Evolutionary conservation across 1,140 invertebrate species (phyloP), one percentile per base, ranked within the genome.

Genomic region (Drosophila setifemur): DNA sequence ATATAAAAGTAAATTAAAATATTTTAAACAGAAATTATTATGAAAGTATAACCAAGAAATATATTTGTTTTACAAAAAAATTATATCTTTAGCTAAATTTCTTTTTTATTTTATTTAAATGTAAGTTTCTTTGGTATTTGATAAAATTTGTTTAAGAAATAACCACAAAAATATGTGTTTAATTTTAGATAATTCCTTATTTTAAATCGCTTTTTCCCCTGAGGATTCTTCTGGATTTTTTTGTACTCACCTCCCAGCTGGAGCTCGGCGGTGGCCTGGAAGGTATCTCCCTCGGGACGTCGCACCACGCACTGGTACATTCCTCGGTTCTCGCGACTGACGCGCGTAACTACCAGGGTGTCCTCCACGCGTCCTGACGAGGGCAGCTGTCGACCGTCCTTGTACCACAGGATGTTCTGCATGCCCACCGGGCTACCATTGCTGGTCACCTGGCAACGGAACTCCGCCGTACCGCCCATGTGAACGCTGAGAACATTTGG

Each of bases 301-400:
- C 93, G 92, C 0, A 96, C 95, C 63, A 97, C 93, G 87, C 96
- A 96, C 81, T 96, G 95, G 90, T 97, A 97, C 95, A 97, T 97
- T 57, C 96, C 96, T 67, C 95, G 91, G 90, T 96, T 95, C 73
- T 95, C 94, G 70, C 95, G 91, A 73, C 94, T 93, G 50, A 96
- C 95, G 57, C 94, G 92, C 53, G 93, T 93, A 35, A 95, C 91
- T 26, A 93, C 91, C 18, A 96, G 78, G 28, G 93, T 92, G 74
- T 95, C 94, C 69, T 93, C 92, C 8, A 91, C 91, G 70, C 94
- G 91, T 4, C 94, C 94, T 7, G 93, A 92, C 12, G 93, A 93
- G 1, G 94, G 94, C 49, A 95, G 89, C 81, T 94, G 93, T 25
- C 94, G 90, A 0, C 95, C 95, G 90, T 96, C 95, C 90, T 96